Evolutionary conservation across 1,140 invertebrate genomes (phyloP), one percentile per base, ranked within the genome.

Genomic region (Hylaeus volcanicus): DNA sequence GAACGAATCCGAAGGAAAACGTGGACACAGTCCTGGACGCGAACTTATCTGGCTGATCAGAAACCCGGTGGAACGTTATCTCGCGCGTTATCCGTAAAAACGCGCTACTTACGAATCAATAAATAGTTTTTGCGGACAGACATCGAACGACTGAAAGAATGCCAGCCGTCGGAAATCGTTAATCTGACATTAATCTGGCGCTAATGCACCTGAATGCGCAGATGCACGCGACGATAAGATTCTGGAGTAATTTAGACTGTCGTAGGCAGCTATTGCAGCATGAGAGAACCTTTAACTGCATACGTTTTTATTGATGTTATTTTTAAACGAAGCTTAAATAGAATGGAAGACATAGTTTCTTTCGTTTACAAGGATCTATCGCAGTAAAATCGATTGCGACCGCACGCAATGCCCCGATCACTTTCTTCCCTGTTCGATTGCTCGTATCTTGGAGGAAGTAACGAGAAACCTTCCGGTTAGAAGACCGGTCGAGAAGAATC

Each of bases 381-480:
- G 8, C 53, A 64, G 61, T 64, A 75, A 66, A 65, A 26, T 6
- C 63, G 39, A 15, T 43, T 37, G 63, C 15, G 3, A 1, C 4
- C 43, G n/a, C 9, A 4, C n/a, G n/a, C 12, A 37, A 5, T 55
- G 72, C 80, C 48, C 26, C 37, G 70, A 80, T 81, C 77, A 85
- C 82, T 85, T 85, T 84, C 82, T 55, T 84, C 39, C n/a, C 39
- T 58, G 60, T 71, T 53, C 15, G 15, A 45, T 58, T 74, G 58
- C 75, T 83, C 60, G 68, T 68, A 39, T n/a, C 53, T 26, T 75
- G 39, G 26, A 81, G 83, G 82, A 85, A 85, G 72, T 72, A 75
- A 75, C 51, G 68, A 75, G 74, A 85, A 81, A 71, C 65, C 77
- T 85, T 85, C 83, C 83, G 82, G 82, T 66, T 60, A 58, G 45